A percentile compares a stretch with the other conserved stretches of the same genome.
These are phyloP conservation scores for Itoplectis maculator DNA, from an alignment of 2,888 invertebrate species.

Conservation along the genomic window DNA sequence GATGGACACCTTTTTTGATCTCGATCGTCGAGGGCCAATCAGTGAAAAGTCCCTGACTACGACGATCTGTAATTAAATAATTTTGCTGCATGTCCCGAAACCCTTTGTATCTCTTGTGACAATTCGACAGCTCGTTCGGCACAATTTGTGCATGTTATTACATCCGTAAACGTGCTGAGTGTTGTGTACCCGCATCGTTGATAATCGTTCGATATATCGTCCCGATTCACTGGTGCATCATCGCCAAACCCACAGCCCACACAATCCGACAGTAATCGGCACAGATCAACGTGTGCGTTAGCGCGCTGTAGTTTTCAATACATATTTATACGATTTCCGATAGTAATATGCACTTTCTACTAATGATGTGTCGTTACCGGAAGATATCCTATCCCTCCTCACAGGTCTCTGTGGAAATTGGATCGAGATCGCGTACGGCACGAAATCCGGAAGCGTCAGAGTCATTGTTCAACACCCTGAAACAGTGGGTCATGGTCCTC, in stretches of 20 bases:
- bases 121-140: conserved; percentile 27
- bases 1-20: conserved; percentile 7
- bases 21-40: conserved; percentile 33
- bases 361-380: conserved; percentile 68
- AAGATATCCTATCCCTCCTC: conserved; percentile 71
- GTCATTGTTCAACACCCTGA: conserved; percentile 99
- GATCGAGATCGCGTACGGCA: conserved; percentile 99
- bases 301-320: conserved; percentile 34
- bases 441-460: conserved; percentile 96
- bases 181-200: conserved; percentile 5
- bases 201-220: conserved; percentile 16
- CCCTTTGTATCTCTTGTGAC: conserved; percentile 41
- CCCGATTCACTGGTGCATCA: conserved; percentile 10
- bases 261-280: conserved; percentile 3
- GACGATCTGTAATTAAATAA: conserved; percentile 47
- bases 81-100: conserved; percentile 65
- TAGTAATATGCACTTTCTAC: conserved; percentile 46
- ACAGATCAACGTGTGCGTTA: conserved; percentile 12
- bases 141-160: conserved; percentile 16
- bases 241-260: conserved; percentile 32
- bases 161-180: conserved; percentile 6
- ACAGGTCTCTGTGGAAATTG: conserved; percentile 98
- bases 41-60: conserved; percentile 39
- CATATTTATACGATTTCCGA: conserved; percentile 15
- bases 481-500: conserved; percentile 99